A percentile compares a stretch with the other conserved stretches of the same genome.
phyloP scores from a whole-genome alignment of 1,140 invertebrate genomes.

The Leptinotarsa undecemlineata region DNA sequence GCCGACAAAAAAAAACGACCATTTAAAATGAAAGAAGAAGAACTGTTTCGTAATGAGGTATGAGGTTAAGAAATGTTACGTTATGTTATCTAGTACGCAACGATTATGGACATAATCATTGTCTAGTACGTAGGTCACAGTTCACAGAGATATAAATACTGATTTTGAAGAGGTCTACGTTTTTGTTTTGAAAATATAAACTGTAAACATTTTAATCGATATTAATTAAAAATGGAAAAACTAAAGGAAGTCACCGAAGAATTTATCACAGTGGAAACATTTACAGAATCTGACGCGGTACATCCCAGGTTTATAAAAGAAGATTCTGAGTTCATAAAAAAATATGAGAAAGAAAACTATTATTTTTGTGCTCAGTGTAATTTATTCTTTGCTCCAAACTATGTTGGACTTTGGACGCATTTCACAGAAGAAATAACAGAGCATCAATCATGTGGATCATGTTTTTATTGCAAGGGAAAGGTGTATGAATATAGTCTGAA shows the following conservation, averaged over 20 bases:
- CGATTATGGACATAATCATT: no score
- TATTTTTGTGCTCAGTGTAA: constrained; percentile 44
- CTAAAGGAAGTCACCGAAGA: background rate
- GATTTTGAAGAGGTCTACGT: no score
- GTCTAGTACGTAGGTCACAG: no score
- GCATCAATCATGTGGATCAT: constrained; percentile 40
- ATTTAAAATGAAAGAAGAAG: no score
- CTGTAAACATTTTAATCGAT: background rate
- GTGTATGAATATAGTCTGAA: constrained; percentile 45
- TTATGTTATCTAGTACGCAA: no score
- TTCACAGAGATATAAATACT: no score
- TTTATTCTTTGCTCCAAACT: constrained; percentile 42
- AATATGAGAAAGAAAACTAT: constrained; percentile 42
- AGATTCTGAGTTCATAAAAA: constrained; percentile 31
- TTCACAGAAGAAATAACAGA: constrained; percentile 41
- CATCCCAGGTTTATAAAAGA: constrained; percentile 46
- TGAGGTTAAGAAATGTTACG: no score
- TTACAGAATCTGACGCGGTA: constrained; percentile 44
- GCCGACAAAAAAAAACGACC: no score
- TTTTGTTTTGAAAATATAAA: background rate
- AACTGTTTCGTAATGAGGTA: no score
- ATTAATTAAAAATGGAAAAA: background rate
- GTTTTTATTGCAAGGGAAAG: constrained; percentile 46
- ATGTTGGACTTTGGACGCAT: constrained; percentile 40
- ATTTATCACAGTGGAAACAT: constrained; percentile 17